Percentiles rank a stretch among this genome's conserved stretches.
Evolutionary conservation across 2,113 vertebrate species (phyloP).

Genomic region (Microcebus tavaratra): DNA sequence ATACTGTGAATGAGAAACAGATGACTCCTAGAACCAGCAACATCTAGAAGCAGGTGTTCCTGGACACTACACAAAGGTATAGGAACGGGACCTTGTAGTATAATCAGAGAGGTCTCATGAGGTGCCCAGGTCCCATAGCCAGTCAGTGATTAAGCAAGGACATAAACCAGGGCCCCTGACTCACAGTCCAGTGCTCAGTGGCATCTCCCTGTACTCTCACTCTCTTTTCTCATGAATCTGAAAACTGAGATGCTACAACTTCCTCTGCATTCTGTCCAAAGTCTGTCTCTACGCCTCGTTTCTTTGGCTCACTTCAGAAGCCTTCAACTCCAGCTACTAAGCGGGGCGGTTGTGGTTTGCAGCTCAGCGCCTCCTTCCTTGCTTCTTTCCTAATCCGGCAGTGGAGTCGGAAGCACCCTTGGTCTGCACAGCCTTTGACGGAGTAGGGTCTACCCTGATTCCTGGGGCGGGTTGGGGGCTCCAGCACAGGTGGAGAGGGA

Average conservation of each 20-base stretch:
- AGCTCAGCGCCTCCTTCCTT: background rate
- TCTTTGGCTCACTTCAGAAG: background rate
- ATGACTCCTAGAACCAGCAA: background rate
- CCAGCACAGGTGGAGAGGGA: background rate
- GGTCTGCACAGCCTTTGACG: background rate
- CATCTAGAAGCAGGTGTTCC: background rate
- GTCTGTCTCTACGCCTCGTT: background rate
- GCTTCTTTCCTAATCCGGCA: background rate
- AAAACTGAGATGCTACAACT: background rate
- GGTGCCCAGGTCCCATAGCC: background rate
- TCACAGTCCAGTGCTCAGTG: no score
- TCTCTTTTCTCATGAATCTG: background rate
- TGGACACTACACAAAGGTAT: background rate
- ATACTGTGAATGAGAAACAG: background rate
- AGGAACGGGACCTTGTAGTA: background rate
- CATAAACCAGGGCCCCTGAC: background rate
- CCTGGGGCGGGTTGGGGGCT: background rate
- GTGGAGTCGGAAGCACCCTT: background rate
- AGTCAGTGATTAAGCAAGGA: background rate
- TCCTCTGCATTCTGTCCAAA: background rate
- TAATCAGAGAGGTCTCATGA: background rate
- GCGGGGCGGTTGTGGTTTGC: background rate
- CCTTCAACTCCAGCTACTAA: background rate
- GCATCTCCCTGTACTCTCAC: background rate
- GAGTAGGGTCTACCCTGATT: background rate